Evolutionary conservation across 2,888 invertebrate species (phyloP).

Genomic region (Drosophila imparisetae): DNA sequence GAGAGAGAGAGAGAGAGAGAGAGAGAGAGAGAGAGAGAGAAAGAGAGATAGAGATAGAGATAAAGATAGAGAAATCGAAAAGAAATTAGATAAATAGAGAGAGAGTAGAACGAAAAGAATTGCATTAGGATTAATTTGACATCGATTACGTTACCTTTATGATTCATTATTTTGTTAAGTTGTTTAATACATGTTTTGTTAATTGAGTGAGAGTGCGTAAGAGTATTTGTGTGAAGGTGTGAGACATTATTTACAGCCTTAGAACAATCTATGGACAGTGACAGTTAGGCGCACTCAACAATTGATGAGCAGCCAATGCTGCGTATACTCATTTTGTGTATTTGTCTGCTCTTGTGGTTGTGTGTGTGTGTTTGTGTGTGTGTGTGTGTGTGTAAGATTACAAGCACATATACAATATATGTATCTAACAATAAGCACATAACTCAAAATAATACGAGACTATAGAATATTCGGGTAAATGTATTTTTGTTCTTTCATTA

Average conservation of each 20-base stretch:
- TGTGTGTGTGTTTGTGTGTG: constrained; percentile 7
- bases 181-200: constrained; percentile 6
- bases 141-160: constrained; percentile 39
- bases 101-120: constrained; percentile 39
- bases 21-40: neutral
- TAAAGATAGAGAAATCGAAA: constrained; percentile 7
- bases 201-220: constrained; percentile 15
- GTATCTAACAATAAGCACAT: constrained; percentile 44
- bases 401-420: constrained; percentile 20
- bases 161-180: constrained; percentile 14
- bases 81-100: constrained; percentile 30
- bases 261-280: constrained; percentile 5
- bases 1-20: constrained; percentile 4
- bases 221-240: constrained; percentile 14
- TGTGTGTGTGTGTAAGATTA: constrained; percentile 3
- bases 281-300: constrained; percentile 4
- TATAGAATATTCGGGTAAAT: constrained; percentile 30
- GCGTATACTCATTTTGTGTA: constrained; percentile 31
- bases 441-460: constrained; percentile 39
- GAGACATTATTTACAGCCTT: constrained; percentile 35
- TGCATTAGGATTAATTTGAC: constrained; percentile 56
- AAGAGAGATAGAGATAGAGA: constrained; percentile 6
- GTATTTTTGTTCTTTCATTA: constrained; percentile 30
- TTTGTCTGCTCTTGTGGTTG: constrained; percentile 12
- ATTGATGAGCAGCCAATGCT: neutral